Conservation (phyloP, 2,888 invertebrate genomes). For the Lochmaea crataegi region DNA sequence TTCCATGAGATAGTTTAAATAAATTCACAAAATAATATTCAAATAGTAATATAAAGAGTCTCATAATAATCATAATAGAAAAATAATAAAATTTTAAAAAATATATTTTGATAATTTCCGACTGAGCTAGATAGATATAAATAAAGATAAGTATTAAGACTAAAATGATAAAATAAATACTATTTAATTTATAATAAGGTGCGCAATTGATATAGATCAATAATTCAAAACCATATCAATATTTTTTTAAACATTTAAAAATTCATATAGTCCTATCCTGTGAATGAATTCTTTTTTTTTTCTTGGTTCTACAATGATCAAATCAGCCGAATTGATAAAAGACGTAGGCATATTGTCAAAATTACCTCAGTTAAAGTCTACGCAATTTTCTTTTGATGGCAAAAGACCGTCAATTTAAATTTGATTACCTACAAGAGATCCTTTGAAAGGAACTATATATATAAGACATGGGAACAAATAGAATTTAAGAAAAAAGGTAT, state of each 20-base stretch:
- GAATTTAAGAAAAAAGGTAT: neutral
- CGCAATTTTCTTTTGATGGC: neutral
- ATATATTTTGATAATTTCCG: no score
- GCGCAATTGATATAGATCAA: no score
- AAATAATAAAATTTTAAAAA: no score
- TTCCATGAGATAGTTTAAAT: no score
- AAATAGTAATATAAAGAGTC: no score
- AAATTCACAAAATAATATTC: no score
- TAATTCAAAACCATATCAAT: no score
- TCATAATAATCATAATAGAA: no score
- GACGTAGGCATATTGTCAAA: neutral
- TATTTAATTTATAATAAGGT: no score
- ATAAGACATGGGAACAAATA: neutral
- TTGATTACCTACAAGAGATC: neutral
- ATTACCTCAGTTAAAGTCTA: neutral
- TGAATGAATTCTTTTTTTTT: neutral
- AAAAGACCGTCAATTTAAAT: slow-evolving; percentile 1
- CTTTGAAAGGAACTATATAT: neutral
- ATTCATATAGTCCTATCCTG: neutral
- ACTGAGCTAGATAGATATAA: no score
- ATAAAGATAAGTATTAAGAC: no score
- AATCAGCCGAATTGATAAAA: neutral
- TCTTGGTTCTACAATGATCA: neutral
- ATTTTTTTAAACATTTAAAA: neutral
- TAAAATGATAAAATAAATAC: no score